phyloP scores from a whole-genome alignment of 1,140 invertebrate genomes.

The Polyergus mexicanus region DNA sequence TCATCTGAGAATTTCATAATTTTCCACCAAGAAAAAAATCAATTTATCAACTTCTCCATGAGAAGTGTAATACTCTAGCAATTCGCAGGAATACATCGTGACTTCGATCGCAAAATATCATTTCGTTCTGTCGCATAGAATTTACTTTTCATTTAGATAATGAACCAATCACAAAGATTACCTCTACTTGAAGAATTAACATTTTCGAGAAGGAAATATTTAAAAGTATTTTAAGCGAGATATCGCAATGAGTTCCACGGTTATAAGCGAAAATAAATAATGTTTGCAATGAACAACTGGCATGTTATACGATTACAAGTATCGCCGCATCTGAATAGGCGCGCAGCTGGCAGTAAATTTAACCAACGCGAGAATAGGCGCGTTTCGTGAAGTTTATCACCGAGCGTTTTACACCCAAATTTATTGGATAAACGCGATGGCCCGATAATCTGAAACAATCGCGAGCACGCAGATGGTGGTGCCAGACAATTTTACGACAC shows the following conservation, averaged over 20 bases:
- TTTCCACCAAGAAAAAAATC: background rate
- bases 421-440: constrained; percentile 15
- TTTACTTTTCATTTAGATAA: constrained; percentile 44
- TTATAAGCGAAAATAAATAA: background rate
- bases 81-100: background rate
- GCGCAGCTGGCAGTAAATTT: constrained; percentile 10
- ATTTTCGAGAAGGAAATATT: background rate
- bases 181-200: background rate
- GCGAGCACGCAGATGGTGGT: constrained; percentile 24
- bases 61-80: background rate
- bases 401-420: background rate
- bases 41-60: constrained; percentile 6
- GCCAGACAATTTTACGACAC: constrained; percentile 14
- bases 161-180: constrained; percentile 20
- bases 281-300: constrained; percentile 2
- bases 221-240: constrained; percentile 19
- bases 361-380: background rate
- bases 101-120: background rate
- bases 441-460: constrained; percentile 38
- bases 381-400: constrained; percentile 44
- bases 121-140: background rate
- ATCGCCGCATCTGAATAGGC: background rate
- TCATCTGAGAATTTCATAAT: background rate
- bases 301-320: constrained; percentile 22
- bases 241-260: background rate